Percentiles rank a stretch among this genome's conserved stretches.
Conservation (phyloP, 2,888 invertebrate genomes). For the Magallana nippona region DNA sequence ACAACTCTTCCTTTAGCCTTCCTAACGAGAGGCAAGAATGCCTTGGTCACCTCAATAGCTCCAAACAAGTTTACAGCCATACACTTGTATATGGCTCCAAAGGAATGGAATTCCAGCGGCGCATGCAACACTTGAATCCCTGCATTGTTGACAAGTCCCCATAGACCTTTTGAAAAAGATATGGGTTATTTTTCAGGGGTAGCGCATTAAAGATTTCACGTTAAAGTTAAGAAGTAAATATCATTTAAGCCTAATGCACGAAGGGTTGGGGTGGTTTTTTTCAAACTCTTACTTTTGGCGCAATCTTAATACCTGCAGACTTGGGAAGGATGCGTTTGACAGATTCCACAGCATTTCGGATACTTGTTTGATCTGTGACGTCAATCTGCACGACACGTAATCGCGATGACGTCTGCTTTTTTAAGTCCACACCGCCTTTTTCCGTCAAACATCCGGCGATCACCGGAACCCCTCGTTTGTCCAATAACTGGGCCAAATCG, state of each 20-base stretch:
- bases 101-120: constrained; percentile 73
- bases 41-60: constrained; percentile 62
- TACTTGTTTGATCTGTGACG: constrained; percentile 52
- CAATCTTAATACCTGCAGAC: constrained; percentile 12
- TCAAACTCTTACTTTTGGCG: not conserved
- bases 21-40: constrained; percentile 61
- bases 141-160: constrained; percentile 66
- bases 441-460: constrained; percentile 54
- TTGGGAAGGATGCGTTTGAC: constrained; percentile 20
- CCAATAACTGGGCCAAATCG: constrained; percentile 48
- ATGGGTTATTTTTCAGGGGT: not conserved
- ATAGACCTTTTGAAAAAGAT: constrained; percentile 53
- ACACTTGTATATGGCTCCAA: constrained; percentile 67
- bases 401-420: constrained; percentile 33
- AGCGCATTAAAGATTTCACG: no score
- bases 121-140: constrained; percentile 61
- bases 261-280: no score
- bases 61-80: constrained; percentile 72
- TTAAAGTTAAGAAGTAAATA: no score
- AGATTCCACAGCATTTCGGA: constrained; percentile 47
- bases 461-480: constrained; percentile 51
- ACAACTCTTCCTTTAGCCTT: constrained; percentile 59
- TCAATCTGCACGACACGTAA: constrained; percentile 52
- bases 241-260: no score
- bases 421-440: constrained; percentile 45